Percentiles rank a stretch among this genome's conserved stretches.
phyloP scores from a whole-genome alignment of 2,888 invertebrate genomes.

The Lamellibrachia satsuma region DNA sequence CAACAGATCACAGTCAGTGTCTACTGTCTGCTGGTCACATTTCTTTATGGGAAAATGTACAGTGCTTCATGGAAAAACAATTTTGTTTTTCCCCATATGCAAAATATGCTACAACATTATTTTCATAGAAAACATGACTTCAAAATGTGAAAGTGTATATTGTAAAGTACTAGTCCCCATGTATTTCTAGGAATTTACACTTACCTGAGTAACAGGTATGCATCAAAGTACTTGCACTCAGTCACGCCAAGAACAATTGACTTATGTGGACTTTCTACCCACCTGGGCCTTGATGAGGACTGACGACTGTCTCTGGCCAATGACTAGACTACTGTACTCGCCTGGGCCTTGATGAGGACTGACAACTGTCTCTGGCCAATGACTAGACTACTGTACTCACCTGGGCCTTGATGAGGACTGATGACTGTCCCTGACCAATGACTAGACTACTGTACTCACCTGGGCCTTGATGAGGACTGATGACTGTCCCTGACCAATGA shows the following conservation, averaged over 20 bases:
- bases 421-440: slow-evolving; percentile 50
- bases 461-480: slow-evolving; percentile 50
- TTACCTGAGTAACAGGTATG: no score
- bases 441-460: slow-evolving; percentile 37
- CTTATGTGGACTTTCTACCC: no score
- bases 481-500: slow-evolving; percentile 49
- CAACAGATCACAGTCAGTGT: neutral
- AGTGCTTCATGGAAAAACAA: neutral
- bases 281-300: slow-evolving; percentile 46
- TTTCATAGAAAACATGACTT: neutral
- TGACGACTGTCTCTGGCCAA: slow-evolving; percentile 54
- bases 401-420: slow-evolving; percentile 50
- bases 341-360: slow-evolving; percentile 51
- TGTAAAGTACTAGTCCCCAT: neutral
- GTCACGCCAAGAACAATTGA: neutral
- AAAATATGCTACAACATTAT: neutral
- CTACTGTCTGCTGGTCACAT: neutral
- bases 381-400: slow-evolving; percentile 35
- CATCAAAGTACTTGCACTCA: neutral
- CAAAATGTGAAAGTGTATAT: neutral
- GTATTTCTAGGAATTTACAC: no score
- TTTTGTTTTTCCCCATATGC: neutral
- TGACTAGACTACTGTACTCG: slow-evolving; percentile 33
- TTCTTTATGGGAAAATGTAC: neutral
- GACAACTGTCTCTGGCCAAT: slow-evolving; percentile 52